Conservation (phyloP, 2,113 vertebrate genomes). For the Anseranas semipalmata region DNA sequence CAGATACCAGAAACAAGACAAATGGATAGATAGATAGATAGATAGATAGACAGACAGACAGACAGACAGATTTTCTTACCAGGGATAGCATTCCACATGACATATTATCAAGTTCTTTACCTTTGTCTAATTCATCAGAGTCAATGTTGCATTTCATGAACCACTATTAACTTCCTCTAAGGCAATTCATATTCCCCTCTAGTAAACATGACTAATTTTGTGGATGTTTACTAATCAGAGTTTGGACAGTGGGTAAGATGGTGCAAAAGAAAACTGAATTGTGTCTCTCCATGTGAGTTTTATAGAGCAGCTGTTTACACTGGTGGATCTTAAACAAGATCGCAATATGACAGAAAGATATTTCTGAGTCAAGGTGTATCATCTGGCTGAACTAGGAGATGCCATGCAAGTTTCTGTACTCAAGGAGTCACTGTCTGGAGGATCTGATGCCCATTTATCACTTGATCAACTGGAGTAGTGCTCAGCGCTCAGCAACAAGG, state of each 20-base stretch:
- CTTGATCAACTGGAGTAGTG: background rate
- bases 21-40: accelerated
- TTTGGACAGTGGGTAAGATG: background rate
- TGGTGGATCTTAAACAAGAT: background rate
- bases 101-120: background rate
- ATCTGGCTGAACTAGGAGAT: background rate
- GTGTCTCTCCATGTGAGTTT: background rate
- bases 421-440: background rate
- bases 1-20: background rate
- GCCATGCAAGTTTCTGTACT: background rate
- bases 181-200: background rate
- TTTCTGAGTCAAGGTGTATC: background rate
- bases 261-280: background rate
- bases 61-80: background rate
- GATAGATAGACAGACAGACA: background rate
- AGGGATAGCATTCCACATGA: background rate
- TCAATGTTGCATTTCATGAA: background rate
- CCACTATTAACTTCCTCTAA: background rate
- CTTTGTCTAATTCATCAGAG: background rate
- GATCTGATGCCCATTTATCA: background rate
- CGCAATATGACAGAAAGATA: background rate
- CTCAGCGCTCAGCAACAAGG: background rate
- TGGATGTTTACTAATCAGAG: background rate
- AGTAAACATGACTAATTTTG: background rate
- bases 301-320: background rate